phyloP scores from a whole-genome alignment of 1,140 invertebrate genomes.

The honey bee (Apis mellifera) region DNA sequence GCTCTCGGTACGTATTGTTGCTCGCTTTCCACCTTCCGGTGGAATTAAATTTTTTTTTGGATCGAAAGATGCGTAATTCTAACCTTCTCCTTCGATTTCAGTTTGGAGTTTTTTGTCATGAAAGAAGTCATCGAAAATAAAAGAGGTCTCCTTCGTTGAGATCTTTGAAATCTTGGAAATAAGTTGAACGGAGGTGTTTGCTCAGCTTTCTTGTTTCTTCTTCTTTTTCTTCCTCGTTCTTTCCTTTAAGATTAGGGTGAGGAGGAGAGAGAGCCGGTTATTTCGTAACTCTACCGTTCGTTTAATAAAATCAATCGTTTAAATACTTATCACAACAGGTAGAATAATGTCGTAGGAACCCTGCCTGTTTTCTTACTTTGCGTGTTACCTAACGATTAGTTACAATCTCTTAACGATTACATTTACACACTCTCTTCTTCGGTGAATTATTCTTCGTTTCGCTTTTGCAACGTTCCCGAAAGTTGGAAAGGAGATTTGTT shows the following conservation, averaged over 20 bases:
- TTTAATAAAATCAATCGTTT: slow-evolving; percentile 71
- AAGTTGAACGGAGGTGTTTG: not conserved
- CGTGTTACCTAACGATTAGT: slow-evolving; percentile 45
- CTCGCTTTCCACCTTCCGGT: too few relatives aligned
- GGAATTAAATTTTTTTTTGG: too few relatives aligned
- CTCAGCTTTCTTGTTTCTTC: not conserved
- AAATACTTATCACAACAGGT: slow-evolving; percentile 70
- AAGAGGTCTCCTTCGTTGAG: too few relatives aligned
- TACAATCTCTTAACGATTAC: slow-evolving; percentile 42
- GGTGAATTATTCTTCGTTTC: too few relatives aligned
- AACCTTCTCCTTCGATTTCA: too few relatives aligned
- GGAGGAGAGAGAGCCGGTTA: slow-evolving; percentile 33
- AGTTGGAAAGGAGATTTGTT: not conserved
- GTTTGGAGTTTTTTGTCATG: too few relatives aligned
- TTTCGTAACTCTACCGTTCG: slow-evolving; percentile 61
- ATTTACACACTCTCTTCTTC: slow-evolving; percentile 7
- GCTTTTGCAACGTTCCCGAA: slow-evolving; percentile 48
- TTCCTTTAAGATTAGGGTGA: slow-evolving; percentile 38
- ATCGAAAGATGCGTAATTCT: too few relatives aligned
- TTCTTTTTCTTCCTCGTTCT: too few relatives aligned
- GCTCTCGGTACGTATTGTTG: not conserved
- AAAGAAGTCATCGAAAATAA: too few relatives aligned
- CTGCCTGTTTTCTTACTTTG: slow-evolving; percentile 60
- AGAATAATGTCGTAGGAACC: slow-evolving; percentile 68
- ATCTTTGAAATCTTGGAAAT: too few relatives aligned